Conservation (phyloP, 2,888 invertebrate genomes). For the Glyphotaelius pellucidus region DNA sequence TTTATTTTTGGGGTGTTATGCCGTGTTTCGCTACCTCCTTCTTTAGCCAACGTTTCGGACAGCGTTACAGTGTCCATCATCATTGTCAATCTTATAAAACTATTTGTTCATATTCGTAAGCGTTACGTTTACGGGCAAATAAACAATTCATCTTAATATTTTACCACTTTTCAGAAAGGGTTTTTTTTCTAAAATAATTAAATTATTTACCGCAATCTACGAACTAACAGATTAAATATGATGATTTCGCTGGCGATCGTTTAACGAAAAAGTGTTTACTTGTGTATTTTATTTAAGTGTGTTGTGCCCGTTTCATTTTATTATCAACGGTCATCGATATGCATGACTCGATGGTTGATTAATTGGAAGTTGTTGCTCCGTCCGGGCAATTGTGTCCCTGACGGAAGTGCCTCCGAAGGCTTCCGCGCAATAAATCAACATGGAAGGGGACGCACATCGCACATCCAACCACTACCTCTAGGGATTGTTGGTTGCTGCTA, state of each 20-base stretch:
- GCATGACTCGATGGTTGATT: conserved; percentile 25
- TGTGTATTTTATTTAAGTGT: neutral
- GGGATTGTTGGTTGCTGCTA: neutral
- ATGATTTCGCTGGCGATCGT: neutral
- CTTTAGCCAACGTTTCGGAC: no score
- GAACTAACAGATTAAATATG: neutral
- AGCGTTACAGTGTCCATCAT: no score
- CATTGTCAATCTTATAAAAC: no score
- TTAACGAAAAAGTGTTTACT: neutral
- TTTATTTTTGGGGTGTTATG: no score
- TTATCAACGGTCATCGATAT: conserved; percentile 10
- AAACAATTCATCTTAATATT: no score
- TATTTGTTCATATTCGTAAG: no score
- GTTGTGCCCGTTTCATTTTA: neutral
- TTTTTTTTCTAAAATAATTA: no score
- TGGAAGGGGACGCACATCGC: neutral
- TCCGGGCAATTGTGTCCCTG: conserved; percentile 26
- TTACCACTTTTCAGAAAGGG: no score
- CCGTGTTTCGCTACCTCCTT: no score
- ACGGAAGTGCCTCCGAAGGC: conserved; percentile 28
- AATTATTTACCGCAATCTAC: neutral
- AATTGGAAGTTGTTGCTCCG: neutral
- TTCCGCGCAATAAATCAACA: conserved; percentile 16
- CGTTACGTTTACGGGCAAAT: no score
- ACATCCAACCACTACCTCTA: neutral